Percentiles rank a stretch among this genome's conserved stretches.
These are phyloP conservation scores for Eulacestoma nigropectus DNA, from an alignment of 2,113 vertebrate genomes.

Conservation along the genomic window DNA sequence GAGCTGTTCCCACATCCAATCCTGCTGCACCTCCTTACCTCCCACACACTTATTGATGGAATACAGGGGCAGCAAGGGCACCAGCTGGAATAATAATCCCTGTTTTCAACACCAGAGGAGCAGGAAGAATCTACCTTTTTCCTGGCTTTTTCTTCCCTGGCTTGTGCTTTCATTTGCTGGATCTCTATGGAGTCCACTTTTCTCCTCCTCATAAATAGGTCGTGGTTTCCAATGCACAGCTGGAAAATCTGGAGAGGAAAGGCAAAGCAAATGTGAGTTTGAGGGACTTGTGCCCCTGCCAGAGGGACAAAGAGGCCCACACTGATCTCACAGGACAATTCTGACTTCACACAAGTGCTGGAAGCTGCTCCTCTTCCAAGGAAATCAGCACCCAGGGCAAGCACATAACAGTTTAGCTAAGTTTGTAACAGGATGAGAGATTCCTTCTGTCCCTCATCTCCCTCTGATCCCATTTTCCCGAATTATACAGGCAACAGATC, in stretches of 20 bases:
- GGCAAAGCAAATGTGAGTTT: neutral
- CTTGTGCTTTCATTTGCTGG: slow-evolving; percentile 92
- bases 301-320: neutral
- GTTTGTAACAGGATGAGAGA: neutral
- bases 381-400: neutral
- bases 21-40: neutral
- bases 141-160: slow-evolving; percentile 87
- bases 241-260: slow-evolving; percentile 78
- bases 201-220: slow-evolving; percentile 88
- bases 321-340: neutral
- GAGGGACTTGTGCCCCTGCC: neutral
- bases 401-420: neutral
- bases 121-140: slow-evolving; percentile 77
- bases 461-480: neutral
- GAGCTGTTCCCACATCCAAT: neutral
- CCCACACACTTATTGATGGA: neutral
- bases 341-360: neutral
- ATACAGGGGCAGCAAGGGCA: neutral
- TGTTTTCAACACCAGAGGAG: neutral
- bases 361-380: neutral
- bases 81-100: neutral
- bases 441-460: neutral
- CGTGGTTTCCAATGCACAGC: slow-evolving; percentile 89
- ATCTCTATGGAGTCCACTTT: slow-evolving; percentile 91
- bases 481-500: neutral